Base-by-base conservation (phyloP, 2,888 invertebrate species). In the Lasioglossum pauxillum region DNA sequence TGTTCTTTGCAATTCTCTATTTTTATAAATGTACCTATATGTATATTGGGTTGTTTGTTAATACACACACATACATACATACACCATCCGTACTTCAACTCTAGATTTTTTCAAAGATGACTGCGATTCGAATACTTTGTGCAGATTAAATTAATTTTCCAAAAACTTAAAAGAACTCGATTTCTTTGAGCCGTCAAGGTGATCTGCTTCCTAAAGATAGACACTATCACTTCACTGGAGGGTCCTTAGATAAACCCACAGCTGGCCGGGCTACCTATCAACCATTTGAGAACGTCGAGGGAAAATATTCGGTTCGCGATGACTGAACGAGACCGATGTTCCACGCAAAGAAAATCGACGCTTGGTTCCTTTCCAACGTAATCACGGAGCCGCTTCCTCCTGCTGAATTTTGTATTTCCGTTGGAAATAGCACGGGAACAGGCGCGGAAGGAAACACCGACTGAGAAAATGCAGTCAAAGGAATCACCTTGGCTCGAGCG, bases 361-460 rank as follows among this genome's bases (percentile, higher is more conserved):
- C 78, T 71, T n/a, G 82, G 82, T 75, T 76, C 67, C 64, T 38
- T 72, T 35, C 41, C 72, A 73, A 75, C 69, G 88, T 85, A 90
- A 90, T 89, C 89, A 86, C 84, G 57, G 75, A 76, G 82, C 75
- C 73, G 83, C 83, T 84, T 80, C 81, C 72, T 67, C 67, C 79
- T 80, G 75, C 80, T 87, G 91, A 89, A 90, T 90, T 88, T 90
- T 88, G 84, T 82, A 89, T 90, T 88, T 86, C 84, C 80, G 81
- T 73, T 75, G 88, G 41, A 85, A 90, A 81, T 81, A 71, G 89
- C 57, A 46, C n/a, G 27, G 46, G 69, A 16, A 27, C 14, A 35
- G 23, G 69, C 72, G 44, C 38, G 57, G 77, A 82, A 82, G 78
- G 78, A 82, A 77, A 78, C 82, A 80, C 82, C 84, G 76, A 74